Evolutionary conservation across 1,140 invertebrate species (phyloP), one percentile per base, ranked within the genome.

Genomic region (Drosophila busckii): DNA sequence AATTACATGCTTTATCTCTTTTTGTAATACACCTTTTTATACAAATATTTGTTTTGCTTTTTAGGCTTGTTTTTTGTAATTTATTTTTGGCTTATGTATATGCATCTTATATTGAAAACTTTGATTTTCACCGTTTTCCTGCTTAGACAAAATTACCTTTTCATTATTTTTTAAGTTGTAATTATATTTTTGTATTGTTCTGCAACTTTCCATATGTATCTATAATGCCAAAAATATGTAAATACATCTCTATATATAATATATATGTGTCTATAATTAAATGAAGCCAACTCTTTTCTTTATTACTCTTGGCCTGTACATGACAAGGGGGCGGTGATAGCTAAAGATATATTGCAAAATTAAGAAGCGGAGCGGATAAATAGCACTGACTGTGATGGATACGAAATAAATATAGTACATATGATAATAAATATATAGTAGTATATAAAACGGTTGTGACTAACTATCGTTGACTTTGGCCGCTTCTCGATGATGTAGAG

Each of bases 211-310:
- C 49, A 45, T 68, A 62, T 63, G 62, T 76, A 53, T 70, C 49
- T 71, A 63, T 78, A 59, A 80, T 78, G 73, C 71, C 73, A 80
- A 78, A 80, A 78, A 78, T 80, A 68, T 78, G 73, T 78, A 78
- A 80, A 78, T 78, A 78, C 71, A 78, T 68, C 58, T 78, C 71
- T 76, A 62, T 76, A 78, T 50, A 62, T 66, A 62, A 66, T 64
- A 59, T 60, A 56, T 73, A 49, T 64, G 73, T 76, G 67, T 76
- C 73, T 76, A 76, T 63, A 78, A 61, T 68, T 76, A 76, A 67
- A 75, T 78, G 73, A 80, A 80, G 68, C 73, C n/a, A n/a, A n/a
- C n/a, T n/a, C n/a, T n/a, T n/a, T n/a, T n/a, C 73, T 78, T 82
- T 80, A 59, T 70, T 68, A 71, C 82, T 59, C 62, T 71, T 68